Conservation (phyloP, 1,140 invertebrate genomes). For the Cydia pomonella region DNA sequence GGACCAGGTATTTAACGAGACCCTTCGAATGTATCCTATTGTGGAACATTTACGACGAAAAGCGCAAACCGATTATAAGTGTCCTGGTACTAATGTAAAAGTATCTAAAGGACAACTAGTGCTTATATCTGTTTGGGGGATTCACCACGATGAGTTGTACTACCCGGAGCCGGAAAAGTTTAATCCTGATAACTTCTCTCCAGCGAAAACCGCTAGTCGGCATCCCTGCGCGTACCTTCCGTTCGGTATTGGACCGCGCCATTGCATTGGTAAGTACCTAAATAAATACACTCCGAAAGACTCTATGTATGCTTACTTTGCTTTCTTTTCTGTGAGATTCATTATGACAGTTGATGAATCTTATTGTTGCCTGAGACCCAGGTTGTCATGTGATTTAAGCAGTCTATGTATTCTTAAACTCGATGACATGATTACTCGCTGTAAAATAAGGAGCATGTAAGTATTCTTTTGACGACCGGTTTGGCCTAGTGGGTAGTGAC, state of each 20-base stretch:
- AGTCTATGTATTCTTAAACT: too few species aligned
- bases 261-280: slow-evolving; percentile 78
- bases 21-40: slow-evolving; percentile 82
- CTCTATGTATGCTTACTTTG: too few species aligned
- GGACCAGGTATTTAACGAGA: slow-evolving; percentile 65
- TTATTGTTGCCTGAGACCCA: too few species aligned
- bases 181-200: slow-evolving; percentile 80
- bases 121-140: slow-evolving; percentile 41
- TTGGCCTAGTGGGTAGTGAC: too few species aligned
- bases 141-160: slow-evolving; percentile 48
- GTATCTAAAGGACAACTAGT: slow-evolving; percentile 70
- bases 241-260: slow-evolving; percentile 82
- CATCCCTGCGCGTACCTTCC: slow-evolving; percentile 79
- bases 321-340: too few species aligned
- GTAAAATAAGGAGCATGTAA: too few species aligned
- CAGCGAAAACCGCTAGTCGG: slow-evolving; percentile 64
- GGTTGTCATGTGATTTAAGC: too few species aligned
- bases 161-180: slow-evolving; percentile 79
- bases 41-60: slow-evolving; percentile 78
- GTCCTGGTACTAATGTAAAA: slow-evolving; percentile 73
- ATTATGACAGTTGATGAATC: too few species aligned
- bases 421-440: too few species aligned
- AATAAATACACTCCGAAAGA: too few species aligned
- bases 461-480: too few species aligned
- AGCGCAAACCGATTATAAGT: slow-evolving; percentile 77